phyloP scores from a whole-genome alignment of 1,140 invertebrate genomes.

The Drosophila murphyi region DNA sequence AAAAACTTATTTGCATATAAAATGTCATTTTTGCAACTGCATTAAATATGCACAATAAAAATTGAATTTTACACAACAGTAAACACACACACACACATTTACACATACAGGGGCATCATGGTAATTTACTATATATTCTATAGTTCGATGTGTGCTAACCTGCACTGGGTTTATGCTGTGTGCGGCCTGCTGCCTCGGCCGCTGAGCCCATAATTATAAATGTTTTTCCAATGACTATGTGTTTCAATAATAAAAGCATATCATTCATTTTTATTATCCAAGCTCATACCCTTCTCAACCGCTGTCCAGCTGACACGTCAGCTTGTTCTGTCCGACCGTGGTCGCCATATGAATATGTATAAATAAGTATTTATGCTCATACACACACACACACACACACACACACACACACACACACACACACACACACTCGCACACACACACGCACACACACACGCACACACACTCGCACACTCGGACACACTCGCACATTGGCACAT shows the following conservation, averaged over 20 bases:
- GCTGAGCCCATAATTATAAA: constrained; percentile 73
- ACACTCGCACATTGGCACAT: background rate
- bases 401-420: background rate
- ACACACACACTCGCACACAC: constrained; percentile 26
- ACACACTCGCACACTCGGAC: background rate
- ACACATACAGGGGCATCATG: background rate
- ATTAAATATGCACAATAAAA: constrained; percentile 80
- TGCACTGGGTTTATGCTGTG: constrained; percentile 11
- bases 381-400: constrained; percentile 29
- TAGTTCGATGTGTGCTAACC: constrained; percentile 39
- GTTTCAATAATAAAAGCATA: constrained; percentile 82
- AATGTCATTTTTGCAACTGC: constrained; percentile 45
- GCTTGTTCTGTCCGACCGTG: constrained; percentile 47
- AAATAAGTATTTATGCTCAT: constrained; percentile 66
- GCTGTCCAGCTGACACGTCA: constrained; percentile 55
- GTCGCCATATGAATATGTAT: constrained; percentile 57
- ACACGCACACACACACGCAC: too few species aligned
- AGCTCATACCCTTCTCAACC: background rate
- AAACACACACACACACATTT: constrained; percentile 14
- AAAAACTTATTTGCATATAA: constrained; percentile 52
- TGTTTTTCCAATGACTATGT: constrained; percentile 80
- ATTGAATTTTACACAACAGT: constrained; percentile 58
- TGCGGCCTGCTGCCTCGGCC: constrained; percentile 6
- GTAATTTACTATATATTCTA: constrained; percentile 7
- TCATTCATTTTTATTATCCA: constrained; percentile 80